These are phyloP conservation scores for Ataeniobius toweri DNA, from an alignment of 2,797 vertebrate genomes.

Conservation along the genomic window DNA sequence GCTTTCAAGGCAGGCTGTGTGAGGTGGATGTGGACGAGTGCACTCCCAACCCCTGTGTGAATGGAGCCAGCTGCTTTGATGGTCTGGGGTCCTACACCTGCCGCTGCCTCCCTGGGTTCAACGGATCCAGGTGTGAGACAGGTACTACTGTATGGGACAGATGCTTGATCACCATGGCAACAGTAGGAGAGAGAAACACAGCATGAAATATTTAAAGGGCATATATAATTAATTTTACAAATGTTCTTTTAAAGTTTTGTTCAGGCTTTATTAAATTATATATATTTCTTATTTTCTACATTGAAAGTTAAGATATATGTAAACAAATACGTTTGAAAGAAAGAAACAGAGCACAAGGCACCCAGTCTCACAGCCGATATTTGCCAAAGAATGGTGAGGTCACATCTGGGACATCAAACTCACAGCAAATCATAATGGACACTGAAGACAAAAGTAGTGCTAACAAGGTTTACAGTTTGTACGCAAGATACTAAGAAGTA, in stretches of 20 bases:
- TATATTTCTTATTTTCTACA: background rate
- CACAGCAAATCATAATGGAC: background rate
- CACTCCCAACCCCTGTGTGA: constrained; percentile 90
- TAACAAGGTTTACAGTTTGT: background rate
- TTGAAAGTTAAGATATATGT: background rate
- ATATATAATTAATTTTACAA: background rate
- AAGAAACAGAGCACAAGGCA: background rate
- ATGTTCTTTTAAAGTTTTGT: background rate
- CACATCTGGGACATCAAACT: background rate
- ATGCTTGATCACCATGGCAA: constrained; percentile 53
- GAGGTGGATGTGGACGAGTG: constrained; percentile 93
- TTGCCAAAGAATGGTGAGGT: background rate
- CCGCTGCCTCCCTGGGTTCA: constrained; percentile 97
- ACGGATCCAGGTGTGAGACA: constrained; percentile 99
- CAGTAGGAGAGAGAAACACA: constrained; percentile 10
- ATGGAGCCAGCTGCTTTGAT: constrained; percentile 93
- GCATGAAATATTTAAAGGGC: background rate
- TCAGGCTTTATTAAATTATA: background rate
- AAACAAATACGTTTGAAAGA: background rate
- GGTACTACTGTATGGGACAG: constrained; percentile 83
- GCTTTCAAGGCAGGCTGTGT: constrained; percentile 88
- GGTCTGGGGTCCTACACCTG: constrained; percentile 88
- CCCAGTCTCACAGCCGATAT: no score
- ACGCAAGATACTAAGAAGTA: background rate
- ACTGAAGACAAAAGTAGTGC: no score